Evolutionary conservation across 2,888 invertebrate species (phyloP), one percentile per base, ranked within the genome.

Genomic region (Stegana nigrithorax): DNA sequence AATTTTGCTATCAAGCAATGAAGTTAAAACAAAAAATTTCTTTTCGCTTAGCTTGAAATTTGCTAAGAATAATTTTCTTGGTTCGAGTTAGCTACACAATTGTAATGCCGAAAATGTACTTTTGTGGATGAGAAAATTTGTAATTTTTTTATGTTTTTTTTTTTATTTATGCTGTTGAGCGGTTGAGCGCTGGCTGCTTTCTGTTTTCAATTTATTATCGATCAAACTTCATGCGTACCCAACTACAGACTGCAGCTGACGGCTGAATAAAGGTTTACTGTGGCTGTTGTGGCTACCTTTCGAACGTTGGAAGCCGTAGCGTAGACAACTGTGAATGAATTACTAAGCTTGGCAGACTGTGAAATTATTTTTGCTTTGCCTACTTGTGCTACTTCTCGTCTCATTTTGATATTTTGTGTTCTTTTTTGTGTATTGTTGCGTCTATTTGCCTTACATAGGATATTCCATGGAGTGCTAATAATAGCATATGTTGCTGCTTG

Each of bases 401-500:
- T n/a, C n/a, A n/a, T n/a, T n/a, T n/a, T n/a, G n/a, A n/a, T n/a
- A n/a, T n/a, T n/a, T n/a, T n/a, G n/a, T n/a, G n/a, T n/a, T n/a
- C n/a, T n/a, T n/a, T n/a, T n/a, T n/a, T n/a, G n/a, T n/a, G n/a
- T n/a, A n/a, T n/a, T n/a, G n/a, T n/a, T n/a, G n/a, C n/a, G n/a
- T n/a, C n/a, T n/a, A n/a, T n/a, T n/a, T n/a, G n/a, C n/a, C n/a
- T n/a, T n/a, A n/a, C n/a, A n/a, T n/a, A n/a, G n/a, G n/a, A n/a
- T n/a, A n/a, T n/a, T n/a, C n/a, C n/a, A n/a, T n/a, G n/a, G n/a
- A n/a, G n/a, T n/a, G n/a, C n/a, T n/a, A n/a, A n/a, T n/a, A n/a
- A 21, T 53, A 55, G 70, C 67, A 72, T 65, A 62, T 66, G 68
- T 65, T 27, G 29, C 25, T 42, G 42, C 53, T 44, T 59, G 76